Conservation (phyloP, 1,140 invertebrate genomes). For the Hypothenemus hampei region DNA sequence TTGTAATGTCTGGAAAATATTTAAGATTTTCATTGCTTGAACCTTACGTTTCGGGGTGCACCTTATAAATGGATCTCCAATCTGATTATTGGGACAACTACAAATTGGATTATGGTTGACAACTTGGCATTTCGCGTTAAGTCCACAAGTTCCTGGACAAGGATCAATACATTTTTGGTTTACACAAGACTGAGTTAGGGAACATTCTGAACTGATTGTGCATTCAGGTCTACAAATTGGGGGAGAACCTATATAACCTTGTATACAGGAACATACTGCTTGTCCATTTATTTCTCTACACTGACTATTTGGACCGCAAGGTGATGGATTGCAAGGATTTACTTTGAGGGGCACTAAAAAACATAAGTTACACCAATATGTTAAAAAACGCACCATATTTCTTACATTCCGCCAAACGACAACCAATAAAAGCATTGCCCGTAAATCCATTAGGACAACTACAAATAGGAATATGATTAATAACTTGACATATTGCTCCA, state of each 20-base stretch:
- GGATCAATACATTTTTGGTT: conserved; percentile 60
- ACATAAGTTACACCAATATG: no score
- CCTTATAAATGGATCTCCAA: conserved; percentile 60
- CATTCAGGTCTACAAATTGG: conserved; percentile 55
- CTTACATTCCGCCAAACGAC: conserved; percentile 52
- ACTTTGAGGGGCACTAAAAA: conserved; percentile 50
- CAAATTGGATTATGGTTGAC: conserved; percentile 55
- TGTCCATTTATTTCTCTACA: conserved; percentile 56
- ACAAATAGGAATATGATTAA: conserved; percentile 61
- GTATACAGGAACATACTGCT: conserved; percentile 49
- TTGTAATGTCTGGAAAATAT: background rate
- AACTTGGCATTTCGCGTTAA: conserved; percentile 58
- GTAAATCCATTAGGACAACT: conserved; percentile 57
- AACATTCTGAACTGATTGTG: conserved; percentile 59
- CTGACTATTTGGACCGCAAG: conserved; percentile 59
- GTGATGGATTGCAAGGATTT: conserved; percentile 42
- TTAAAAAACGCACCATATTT: background rate
- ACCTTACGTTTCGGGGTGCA: conserved; percentile 48
- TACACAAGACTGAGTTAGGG: conserved; percentile 56
- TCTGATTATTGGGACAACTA: conserved; percentile 43
- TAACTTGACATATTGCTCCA: conserved; percentile 60
- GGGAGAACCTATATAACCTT: conserved; percentile 49
- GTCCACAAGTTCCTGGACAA: conserved; percentile 58
- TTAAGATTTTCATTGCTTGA: background rate
- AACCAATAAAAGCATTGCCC: conserved; percentile 62